phyloP scores from a whole-genome alignment of 2,888 invertebrate genomes.

The Agapostemon virescens region DNA sequence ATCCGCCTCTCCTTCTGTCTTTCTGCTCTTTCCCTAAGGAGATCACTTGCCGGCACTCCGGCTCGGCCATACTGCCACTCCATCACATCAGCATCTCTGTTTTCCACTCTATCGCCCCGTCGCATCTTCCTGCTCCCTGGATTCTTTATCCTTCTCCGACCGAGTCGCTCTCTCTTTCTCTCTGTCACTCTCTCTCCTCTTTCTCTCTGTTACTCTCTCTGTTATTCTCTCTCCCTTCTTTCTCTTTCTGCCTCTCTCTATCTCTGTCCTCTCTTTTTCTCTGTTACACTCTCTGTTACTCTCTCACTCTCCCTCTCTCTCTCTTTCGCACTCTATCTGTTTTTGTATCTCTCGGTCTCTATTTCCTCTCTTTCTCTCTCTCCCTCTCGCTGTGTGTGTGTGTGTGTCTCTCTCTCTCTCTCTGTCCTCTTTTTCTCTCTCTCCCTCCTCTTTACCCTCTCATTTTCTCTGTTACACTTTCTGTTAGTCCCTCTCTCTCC shows the following conservation, averaged over 20 bases:
- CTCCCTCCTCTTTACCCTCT: too few relatives aligned
- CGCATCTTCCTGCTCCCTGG: conserved; percentile 63
- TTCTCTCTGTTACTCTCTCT: conserved; percentile 10
- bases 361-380: too few relatives aligned
- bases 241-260: too few relatives aligned
- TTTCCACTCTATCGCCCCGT: conserved; percentile 71
- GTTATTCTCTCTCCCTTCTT: too few relatives aligned
- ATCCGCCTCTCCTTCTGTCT: conserved; percentile 39
- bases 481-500: too few relatives aligned
- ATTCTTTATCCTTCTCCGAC: conserved; percentile 32
- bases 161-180: conserved; percentile 13
- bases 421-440: conserved; percentile 2
- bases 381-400: too few relatives aligned
- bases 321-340: too few relatives aligned
- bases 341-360: too few relatives aligned
- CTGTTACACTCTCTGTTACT: too few relatives aligned
- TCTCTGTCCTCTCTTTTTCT: too few relatives aligned
- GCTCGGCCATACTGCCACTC: conserved; percentile 72
- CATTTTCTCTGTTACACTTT: too few relatives aligned
- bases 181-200: not conserved
- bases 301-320: too few relatives aligned
- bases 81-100: conserved; percentile 76
- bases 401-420: conserved; percentile 11
- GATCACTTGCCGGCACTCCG: conserved; percentile 64
- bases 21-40: conserved; percentile 39